These are phyloP conservation scores for Andrena hattorfiana DNA, from an alignment of 2,888 invertebrate species.

Conservation along the genomic window DNA sequence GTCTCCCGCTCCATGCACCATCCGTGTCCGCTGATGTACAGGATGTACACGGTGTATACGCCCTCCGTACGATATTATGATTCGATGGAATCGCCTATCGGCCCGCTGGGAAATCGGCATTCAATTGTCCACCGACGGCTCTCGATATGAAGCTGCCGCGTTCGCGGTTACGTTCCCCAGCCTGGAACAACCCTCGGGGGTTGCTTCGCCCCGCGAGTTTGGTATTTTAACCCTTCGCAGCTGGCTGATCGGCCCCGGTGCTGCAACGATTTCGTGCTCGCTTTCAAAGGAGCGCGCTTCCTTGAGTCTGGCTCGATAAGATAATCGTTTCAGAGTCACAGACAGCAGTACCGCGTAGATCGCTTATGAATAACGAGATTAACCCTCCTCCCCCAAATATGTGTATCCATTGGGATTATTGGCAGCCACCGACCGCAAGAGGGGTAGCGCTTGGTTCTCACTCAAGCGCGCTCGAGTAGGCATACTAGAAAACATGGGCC, in stretches of 20 bases:
- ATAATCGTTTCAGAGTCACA: too few relatives aligned
- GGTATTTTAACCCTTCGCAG: slow-evolving; percentile 17
- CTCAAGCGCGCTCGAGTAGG: background rate
- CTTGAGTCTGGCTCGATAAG: too few relatives aligned
- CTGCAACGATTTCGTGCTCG: background rate
- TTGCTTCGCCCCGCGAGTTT: slow-evolving; percentile 15
- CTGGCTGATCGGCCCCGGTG: background rate
- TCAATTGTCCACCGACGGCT: slow-evolving; percentile 77
- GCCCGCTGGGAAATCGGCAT: slow-evolving; percentile 81
- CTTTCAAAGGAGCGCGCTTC: background rate
- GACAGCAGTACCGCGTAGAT: too few relatives aligned
- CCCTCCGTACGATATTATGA: slow-evolving; percentile 76
- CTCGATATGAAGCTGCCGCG: slow-evolving; percentile 69
- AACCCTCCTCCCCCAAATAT: too few relatives aligned
- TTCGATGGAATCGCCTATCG: slow-evolving; percentile 79
- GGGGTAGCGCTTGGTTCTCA: background rate
- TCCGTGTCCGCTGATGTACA: slow-evolving; percentile 57
- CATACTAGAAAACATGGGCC: background rate
- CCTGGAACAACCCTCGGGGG: slow-evolving; percentile 12
- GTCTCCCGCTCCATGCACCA: background rate
- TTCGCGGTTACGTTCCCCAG: slow-evolving; percentile 42
- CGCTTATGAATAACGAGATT: too few relatives aligned
- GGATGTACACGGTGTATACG: slow-evolving; percentile 70
- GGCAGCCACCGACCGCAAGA: too few relatives aligned
- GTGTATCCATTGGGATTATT: too few relatives aligned